Percentiles rank a stretch among this genome's conserved stretches.
Conservation (phyloP, 2,113 vertebrate species). For the Puffinus mauretanicus region DNA sequence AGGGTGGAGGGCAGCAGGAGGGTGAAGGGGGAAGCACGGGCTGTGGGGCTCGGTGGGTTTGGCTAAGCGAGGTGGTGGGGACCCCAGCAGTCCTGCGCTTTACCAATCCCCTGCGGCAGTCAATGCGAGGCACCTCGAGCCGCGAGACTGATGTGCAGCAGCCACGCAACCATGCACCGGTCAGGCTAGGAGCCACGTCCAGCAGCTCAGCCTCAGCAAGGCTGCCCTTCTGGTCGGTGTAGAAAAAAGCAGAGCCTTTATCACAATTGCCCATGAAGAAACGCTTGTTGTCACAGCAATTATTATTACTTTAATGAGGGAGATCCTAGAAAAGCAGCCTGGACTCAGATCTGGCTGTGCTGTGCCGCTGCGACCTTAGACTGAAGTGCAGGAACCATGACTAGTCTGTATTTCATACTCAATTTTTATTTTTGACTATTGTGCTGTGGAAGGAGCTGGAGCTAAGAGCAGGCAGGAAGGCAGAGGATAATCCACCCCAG, state of each 20-base stretch:
- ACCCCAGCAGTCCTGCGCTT: too few species aligned
- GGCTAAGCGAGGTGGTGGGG: accelerated
- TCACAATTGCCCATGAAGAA: not conserved
- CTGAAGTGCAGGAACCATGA: accelerated
- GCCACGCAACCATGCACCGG: accelerated
- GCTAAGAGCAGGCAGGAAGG: not conserved
- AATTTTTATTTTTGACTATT: not conserved
- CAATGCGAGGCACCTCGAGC: too few species aligned
- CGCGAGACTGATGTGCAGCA: accelerated
- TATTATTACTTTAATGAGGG: accelerated
- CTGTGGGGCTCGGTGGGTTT: accelerated
- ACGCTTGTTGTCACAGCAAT: accelerated
- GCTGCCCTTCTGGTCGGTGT: accelerated
- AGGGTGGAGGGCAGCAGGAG: not conserved
- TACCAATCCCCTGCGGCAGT: not conserved
- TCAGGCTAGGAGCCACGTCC: not conserved
- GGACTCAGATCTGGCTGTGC: not conserved
- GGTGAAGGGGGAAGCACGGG: not conserved
- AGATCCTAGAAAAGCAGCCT: not conserved
- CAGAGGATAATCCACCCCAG: not conserved
- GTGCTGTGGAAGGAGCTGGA: not conserved
- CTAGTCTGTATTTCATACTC: not conserved
- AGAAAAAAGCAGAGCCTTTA: not conserved
- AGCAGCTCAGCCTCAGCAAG: not conserved
- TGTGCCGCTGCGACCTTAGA: not conserved